These are phyloP conservation scores for Tachysurus vachellii DNA, from an alignment of 2,113 vertebrate genomes.

Conservation along the genomic window DNA sequence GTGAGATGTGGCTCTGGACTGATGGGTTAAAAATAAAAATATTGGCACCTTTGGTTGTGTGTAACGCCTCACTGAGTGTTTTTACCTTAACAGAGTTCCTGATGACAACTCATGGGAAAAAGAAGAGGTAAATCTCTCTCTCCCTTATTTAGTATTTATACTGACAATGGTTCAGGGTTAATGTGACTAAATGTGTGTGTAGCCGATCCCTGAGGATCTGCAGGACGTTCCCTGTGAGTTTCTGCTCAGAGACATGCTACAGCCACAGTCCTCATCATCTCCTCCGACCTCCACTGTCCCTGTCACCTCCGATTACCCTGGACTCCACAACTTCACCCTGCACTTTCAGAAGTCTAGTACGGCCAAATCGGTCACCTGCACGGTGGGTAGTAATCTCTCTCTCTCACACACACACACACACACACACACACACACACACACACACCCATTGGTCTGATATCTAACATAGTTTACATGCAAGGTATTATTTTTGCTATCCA, in stretches of 20 bases:
- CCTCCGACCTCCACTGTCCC: conserved; percentile 66
- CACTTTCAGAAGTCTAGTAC: conserved; percentile 72
- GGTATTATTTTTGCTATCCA: background rate
- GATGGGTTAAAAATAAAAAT: background rate
- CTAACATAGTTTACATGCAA: too few species aligned
- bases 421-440: background rate
- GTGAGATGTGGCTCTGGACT: background rate
- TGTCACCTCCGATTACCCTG: conserved; percentile 66
- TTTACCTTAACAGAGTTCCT: background rate
- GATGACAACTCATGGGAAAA: conserved; percentile 8
- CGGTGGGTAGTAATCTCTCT: conserved; percentile 62
- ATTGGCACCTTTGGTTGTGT: background rate
- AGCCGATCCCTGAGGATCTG: conserved; percentile 12
- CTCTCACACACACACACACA: background rate
- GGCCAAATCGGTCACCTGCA: conserved; percentile 77
- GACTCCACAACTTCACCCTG: conserved; percentile 63
- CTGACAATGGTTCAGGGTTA: background rate
- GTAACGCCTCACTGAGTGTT: background rate
- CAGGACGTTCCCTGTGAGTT: background rate
- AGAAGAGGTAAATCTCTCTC: conserved; percentile 16
- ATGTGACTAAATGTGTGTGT: background rate
- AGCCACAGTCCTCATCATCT: conserved; percentile 40
- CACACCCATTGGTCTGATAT: background rate
- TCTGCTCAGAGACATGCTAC: background rate
- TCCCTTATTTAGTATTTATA: background rate